Evolutionary conservation across 2,888 invertebrate species (phyloP), one percentile per base, ranked within the genome.

Genomic region (Eudasyphora cyanicolor): DNA sequence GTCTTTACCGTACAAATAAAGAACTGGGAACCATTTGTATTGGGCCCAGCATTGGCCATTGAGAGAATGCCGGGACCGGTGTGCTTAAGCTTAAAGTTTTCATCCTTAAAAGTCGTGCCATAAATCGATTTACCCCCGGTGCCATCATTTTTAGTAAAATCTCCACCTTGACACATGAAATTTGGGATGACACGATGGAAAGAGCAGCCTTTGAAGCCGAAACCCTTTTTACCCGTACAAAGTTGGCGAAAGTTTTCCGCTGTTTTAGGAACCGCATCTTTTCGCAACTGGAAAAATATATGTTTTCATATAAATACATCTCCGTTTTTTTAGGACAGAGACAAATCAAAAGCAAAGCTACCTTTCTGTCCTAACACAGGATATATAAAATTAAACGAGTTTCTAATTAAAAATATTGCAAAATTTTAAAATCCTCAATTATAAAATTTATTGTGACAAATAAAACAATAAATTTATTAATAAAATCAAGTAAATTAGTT

Each of bases 51-150:
- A 89, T 98, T 98, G 21, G 98, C 98, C 98, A 98, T 98, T 7
- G 98, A 98, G 90, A 98, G 93, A 57, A 95, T 94, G 89, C 98
- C 98, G 71, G 97, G 95, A 78, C 96, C 97, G 60, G 96, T 96
- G 93, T 98, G 98, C 93, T 97, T 97, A 92, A 98, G 93, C 86
- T 94, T 94, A 93, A 99, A 99, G 94, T 98, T 98, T 93, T 99
- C 98, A 91, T 99, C 98, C 35, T 94, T 95, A 92, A 99, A 99
- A 93, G 98, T 98, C 89, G 94, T 94, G 24, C 98, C 98, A 89
- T 98, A 98, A 93, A 98, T 98, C 87, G 98, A 98, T 93, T 98
- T 97, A 86, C 98, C 98, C 82, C 97, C 97, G 89, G 96, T 97
- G 93, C 98, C 98, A 92, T 96, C 96, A 95, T 98, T 95, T 92